phyloP scores from a whole-genome alignment of 2,113 vertebrate species.

The Pluvialis apricaria region DNA sequence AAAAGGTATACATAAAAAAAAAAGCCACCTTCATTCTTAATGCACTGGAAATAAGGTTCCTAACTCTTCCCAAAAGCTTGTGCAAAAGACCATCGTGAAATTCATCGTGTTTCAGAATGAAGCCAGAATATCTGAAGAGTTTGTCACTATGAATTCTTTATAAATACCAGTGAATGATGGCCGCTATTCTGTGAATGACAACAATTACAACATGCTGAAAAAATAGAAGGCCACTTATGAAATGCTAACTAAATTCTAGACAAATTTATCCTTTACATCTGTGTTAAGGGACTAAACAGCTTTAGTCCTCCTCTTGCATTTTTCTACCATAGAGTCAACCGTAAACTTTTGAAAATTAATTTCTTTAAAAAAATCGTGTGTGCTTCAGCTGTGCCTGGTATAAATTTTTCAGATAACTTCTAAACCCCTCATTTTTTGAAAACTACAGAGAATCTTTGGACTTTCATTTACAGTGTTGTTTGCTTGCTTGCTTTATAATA shows the following conservation, averaged over 20 bases:
- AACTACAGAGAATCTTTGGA: background rate
- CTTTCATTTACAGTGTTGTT: background rate
- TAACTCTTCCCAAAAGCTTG: background rate
- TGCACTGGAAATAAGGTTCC: background rate
- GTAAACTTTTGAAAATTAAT: background rate
- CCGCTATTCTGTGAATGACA: background rate
- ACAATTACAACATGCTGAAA: fast-evolving
- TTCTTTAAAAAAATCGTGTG: fast-evolving
- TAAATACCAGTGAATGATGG: background rate
- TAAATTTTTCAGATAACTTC: background rate
- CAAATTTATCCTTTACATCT: background rate
- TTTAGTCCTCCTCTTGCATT: background rate
- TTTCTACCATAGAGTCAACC: background rate
- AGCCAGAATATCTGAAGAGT: background rate
- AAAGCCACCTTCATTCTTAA: background rate
- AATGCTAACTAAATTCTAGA: background rate
- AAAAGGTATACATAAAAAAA: background rate
- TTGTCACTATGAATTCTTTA: background rate
- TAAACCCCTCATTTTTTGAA: background rate
- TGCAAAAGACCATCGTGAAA: background rate
- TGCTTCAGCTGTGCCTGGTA: background rate
- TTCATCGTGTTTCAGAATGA: background rate
- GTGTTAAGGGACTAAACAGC: background rate
- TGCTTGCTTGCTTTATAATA: background rate
- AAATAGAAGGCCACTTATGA: background rate